Evolutionary conservation across 2,888 invertebrate genomes (phyloP).

Genomic region (Dasysyrphus albostriatus): DNA sequence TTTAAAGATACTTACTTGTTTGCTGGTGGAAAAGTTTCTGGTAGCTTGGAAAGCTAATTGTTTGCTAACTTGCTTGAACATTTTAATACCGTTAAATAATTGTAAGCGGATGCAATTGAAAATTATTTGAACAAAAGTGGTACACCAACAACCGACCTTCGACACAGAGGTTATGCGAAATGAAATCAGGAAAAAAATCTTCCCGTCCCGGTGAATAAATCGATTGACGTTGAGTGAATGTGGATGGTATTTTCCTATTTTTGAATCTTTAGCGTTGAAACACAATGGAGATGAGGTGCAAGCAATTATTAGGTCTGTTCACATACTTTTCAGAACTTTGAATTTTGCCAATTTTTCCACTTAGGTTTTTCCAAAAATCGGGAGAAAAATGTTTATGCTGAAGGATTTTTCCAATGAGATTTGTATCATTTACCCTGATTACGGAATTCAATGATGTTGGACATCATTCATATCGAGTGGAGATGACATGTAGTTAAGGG

Average conservation of each 20-base stretch:
- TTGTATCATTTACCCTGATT: too few relatives aligned
- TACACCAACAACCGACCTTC: constrained; percentile 59
- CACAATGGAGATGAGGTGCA: background rate
- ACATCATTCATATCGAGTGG: too few relatives aligned
- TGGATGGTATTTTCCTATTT: constrained; percentile 8
- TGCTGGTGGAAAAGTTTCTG: constrained; percentile 86
- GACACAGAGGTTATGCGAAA: constrained; percentile 57
- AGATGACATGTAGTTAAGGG: too few relatives aligned
- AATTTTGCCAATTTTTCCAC: too few relatives aligned
- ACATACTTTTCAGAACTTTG: too few relatives aligned
- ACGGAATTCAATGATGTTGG: too few relatives aligned
- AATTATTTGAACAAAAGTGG: constrained; percentile 26
- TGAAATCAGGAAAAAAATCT: constrained; percentile 19
- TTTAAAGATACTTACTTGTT: constrained; percentile 84
- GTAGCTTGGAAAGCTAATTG: constrained; percentile 86
- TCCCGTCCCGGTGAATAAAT: constrained; percentile 27
- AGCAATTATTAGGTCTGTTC: background rate
- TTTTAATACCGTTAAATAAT: constrained; percentile 80
- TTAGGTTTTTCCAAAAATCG: too few relatives aligned
- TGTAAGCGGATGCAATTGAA: constrained; percentile 33
- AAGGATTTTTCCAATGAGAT: too few relatives aligned
- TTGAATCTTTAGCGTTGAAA: background rate
- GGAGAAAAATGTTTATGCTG: too few relatives aligned
- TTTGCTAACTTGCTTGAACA: constrained; percentile 88
- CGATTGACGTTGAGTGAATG: constrained; percentile 45